Base-by-base conservation (phyloP, 2,888 invertebrate species). In the Gortyna flavago region DNA sequence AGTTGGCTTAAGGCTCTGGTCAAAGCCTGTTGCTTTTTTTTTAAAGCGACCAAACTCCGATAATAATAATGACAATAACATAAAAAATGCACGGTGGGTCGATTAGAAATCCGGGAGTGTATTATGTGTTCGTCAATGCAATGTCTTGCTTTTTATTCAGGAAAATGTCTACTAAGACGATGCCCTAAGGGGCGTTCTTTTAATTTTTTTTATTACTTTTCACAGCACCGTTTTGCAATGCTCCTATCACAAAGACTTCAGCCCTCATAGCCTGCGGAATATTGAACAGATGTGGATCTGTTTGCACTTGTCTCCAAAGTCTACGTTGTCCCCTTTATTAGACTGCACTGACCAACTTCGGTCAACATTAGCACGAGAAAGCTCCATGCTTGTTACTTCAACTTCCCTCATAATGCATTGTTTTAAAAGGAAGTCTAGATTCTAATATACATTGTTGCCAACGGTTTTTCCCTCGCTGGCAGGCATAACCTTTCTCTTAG, bases 281-380 rank as follows among this genome's bases (percentile, higher is more conserved):
- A 91, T 89, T 88, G 88, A 86, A 88, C 84, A 90, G 90, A 89
- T 89, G 88, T 81, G 81, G 74, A 75, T 85, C 87, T 91, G 90
- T 91, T 91, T 89, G 90, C 88, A 80, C 79, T 85, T 79, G 85
- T 86, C 84, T 77, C 82, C 81, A 77, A 83, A 87, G 88, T 87
- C 81, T 78, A 82, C 83, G 59, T 86, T 84, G 87, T 87, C 90
- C 87, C 88, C 81, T 91, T 89, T 92, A 92, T 92, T 91, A 89
- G 77, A 81, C 67, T 79, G 85, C 83, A 85, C 85, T 89, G 87
- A 80, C 85, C 87, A 82, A 86, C 86, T 87, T 91, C 84, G 83
- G 89, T 89, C 90, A 92, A 93, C 90, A 91, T 90, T 92, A 86
- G 88, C 84, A 68, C 77, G 78, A 76, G 83, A 87, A 66, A 87